Percentiles rank a stretch among this genome's conserved stretches.
Evolutionary conservation across 2,888 invertebrate species (phyloP).

Genomic region (Hydriomena furcata): DNA sequence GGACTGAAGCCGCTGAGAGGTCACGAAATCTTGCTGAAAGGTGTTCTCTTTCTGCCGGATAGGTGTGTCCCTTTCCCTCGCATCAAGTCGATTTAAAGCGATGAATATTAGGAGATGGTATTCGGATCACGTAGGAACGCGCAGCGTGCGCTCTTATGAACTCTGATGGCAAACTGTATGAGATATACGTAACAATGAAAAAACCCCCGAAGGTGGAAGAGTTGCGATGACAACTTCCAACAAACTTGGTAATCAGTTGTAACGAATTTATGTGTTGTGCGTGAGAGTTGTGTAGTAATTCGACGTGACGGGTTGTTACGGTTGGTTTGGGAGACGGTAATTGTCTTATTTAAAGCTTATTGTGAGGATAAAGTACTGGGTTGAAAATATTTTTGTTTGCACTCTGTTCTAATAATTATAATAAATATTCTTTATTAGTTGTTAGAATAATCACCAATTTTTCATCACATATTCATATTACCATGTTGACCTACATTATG

Average conservation of each 20-base stretch:
- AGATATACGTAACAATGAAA: conserved; percentile 78
- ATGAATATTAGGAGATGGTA: conserved; percentile 78
- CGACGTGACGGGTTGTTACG: conserved; percentile 30
- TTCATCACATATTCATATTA: too few species aligned
- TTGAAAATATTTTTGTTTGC: conserved; percentile 1
- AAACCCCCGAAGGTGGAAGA: conserved; percentile 73
- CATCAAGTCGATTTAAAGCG: conserved; percentile 71
- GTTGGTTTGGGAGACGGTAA: conserved; percentile 30
- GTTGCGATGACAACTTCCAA: conserved; percentile 77
- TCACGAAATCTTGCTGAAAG: conserved; percentile 79
- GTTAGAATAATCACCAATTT: too few species aligned
- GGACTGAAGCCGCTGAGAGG: conserved; percentile 81
- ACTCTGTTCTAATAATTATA: not conserved
- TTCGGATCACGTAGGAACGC: conserved; percentile 76
- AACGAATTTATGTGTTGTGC: conserved; percentile 78
- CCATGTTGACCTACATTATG: too few species aligned
- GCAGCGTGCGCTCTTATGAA: conserved; percentile 76
- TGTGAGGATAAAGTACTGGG: conserved; percentile 18
- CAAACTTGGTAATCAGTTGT: conserved; percentile 80
- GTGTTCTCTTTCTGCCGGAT: conserved; percentile 53
- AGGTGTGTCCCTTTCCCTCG: conserved; percentile 56
- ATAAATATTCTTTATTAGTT: too few species aligned
- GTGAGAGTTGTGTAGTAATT: conserved; percentile 48
- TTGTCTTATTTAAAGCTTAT: conserved; percentile 40
- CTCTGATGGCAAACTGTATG: conserved; percentile 75